Evolutionary conservation across 2,888 invertebrate genomes (phyloP), one percentile per base, ranked within the genome.

Genomic region (Liopterus haemorrhoidalis): DNA sequence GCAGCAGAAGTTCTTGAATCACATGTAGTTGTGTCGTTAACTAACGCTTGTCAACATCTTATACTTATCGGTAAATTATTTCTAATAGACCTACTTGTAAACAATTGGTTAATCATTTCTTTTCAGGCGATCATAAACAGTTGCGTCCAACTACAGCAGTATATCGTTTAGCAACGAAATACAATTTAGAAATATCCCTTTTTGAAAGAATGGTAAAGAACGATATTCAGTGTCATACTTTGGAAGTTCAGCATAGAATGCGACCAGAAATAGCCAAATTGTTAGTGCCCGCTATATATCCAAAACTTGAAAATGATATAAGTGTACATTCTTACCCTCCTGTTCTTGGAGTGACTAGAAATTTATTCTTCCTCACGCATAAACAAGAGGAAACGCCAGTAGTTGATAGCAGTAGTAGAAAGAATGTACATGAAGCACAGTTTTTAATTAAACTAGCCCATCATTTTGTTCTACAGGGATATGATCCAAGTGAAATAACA

Each of bases 1-100:
- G 91, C 91, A 0, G 91, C 89, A 0, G 90, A 92, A 69, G 85
- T 91, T 0, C 65, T 90, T 22, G 93, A 93, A 62, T 75, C 85
- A 0, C 92, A 92, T 60, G 78, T 90, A n/a, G 69, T 90, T 0
- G 81, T 85, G 0, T 80, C 87, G 0, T 67, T 92, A 12, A 84
- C 85, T 0, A 65, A 73, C 18, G 65, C 76, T 35, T 85, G 87
- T 51, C 70, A 91, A 61, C 92, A 93, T 63, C 72, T 90, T 1
- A 84, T 93, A 57, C 73, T 92, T 11, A 87, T 92, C 49, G 91
- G 89, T 71, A 63, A 68, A 61, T 54, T n/a, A n/a, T n/a, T n/a
- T n/a, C n/a, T n/a, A n/a, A n/a, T n/a, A n/a, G n/a, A n/a, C n/a
- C n/a, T n/a, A n/a, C n/a, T n/a, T n/a, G n/a, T n/a, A n/a, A n/a